Conservation (phyloP, 2,888 invertebrate species). For the Chaetoderma sp. region DNA sequence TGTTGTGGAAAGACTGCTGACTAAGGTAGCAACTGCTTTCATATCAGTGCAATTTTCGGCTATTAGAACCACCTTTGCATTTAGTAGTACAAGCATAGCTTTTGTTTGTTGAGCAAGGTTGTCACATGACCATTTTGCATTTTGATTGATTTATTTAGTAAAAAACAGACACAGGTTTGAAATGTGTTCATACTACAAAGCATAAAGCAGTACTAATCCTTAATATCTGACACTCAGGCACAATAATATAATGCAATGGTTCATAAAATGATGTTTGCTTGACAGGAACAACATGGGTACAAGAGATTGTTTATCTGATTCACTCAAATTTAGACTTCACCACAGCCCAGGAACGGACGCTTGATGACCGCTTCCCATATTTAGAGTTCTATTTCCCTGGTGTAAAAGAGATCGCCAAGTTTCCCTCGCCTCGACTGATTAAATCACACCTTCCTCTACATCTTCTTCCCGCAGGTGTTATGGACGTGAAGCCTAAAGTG, state of each 20-base stretch:
- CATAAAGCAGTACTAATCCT: too few relatives aligned
- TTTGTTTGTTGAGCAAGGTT: too few relatives aligned
- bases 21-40: too few relatives aligned
- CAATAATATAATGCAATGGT: neutral
- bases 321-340: conserved; percentile 84
- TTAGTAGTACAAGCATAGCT: too few relatives aligned
- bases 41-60: too few relatives aligned
- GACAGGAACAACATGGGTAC: conserved; percentile 87
- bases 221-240: neutral
- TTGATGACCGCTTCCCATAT: conserved; percentile 80
- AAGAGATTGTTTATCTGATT: conserved; percentile 93
- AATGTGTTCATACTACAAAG: too few relatives aligned
- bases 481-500: conserved; percentile 65
- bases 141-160: too few relatives aligned
- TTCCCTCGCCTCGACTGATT: conserved; percentile 64
- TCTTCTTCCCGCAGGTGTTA: conserved; percentile 55
- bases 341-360: conserved; percentile 73
- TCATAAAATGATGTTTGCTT: neutral
- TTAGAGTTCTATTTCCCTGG: conserved; percentile 74
- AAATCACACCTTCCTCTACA: conserved; percentile 62
- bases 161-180: too few relatives aligned
- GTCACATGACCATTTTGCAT: too few relatives aligned
- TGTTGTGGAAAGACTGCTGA: too few relatives aligned
- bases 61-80: too few relatives aligned
- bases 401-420: conserved; percentile 32